Evolutionary conservation across 2,888 invertebrate species (phyloP), one percentile per base, ranked within the genome.

Genomic region (Heliconius sara): DNA sequence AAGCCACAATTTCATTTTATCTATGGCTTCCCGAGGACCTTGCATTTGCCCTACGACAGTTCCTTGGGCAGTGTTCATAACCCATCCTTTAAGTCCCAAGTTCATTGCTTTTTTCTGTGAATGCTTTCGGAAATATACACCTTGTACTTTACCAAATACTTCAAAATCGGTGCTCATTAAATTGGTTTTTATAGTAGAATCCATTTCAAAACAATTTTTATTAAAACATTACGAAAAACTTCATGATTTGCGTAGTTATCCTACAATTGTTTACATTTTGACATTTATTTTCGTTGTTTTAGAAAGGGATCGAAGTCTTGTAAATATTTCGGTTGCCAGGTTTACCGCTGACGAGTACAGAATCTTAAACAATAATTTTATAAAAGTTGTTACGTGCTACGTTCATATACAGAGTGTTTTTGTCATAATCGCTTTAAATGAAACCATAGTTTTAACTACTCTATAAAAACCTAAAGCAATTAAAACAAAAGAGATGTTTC

Each of bases 11-110:
- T 95, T 95, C 97, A 97, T 97, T 87, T 96, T 94, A 12, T 95
- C 94, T 63, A 97, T 87, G 83, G 96, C 96, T 2, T 87, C 85
- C 74, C 90, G 86, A 19, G 95, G 91, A 3, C 97, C 97, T 92
- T 97, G 96, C 68, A 97, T 79, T 79, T 95, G 95, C 4, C 97
- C 97, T 75, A 96, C 89, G 0, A 97, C 97, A 0, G 97, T 97
- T 0, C 96, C 97, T 83, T 95, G 92, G 10, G 95, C 91, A 0
- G 97, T 97, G 86, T 97, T 97, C 96, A 96, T 97, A 83, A 97
- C 97, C 97, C 97, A 97, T 77, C 97, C 97, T 85, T 94, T 96
- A 9, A 97, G 86, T 1, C 96, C 96, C 25, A 97, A 91, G 83
- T 96, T 96, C 19, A 91, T 91, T 0, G 96, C 97, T 88, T 96